A percentile compares a stretch with the other conserved stretches of the same genome.
Evolutionary conservation across 2,888 invertebrate genomes (phyloP).

Genomic region (Eueremaeus valkanovi): DNA sequence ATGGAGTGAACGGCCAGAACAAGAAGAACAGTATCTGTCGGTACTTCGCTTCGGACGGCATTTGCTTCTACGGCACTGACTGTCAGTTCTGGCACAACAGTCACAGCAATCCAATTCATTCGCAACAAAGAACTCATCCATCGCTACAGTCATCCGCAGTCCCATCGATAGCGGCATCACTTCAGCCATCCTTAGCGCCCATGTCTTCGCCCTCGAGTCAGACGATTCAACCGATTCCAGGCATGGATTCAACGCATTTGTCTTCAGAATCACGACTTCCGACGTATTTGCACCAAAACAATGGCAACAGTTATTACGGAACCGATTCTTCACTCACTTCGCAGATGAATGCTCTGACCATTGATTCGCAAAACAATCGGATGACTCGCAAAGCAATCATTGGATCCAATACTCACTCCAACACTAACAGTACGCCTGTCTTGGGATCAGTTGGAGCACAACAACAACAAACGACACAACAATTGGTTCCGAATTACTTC

Average conservation of each 20-base stretch:
- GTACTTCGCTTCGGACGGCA: slow-evolving; percentile 39
- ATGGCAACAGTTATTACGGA: slow-evolving; percentile 2
- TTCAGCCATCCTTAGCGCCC: neutral
- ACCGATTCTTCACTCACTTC: neutral
- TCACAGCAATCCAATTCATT: neutral
- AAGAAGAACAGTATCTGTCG: slow-evolving; percentile 39
- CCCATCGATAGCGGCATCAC: too few relatives aligned
- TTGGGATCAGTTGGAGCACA: slow-evolving; percentile 11
- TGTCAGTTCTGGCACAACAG: slow-evolving; percentile 40
- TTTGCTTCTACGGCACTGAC: slow-evolving; percentile 40
- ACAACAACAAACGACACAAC: slow-evolving; percentile 39
- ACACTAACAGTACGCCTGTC: neutral
- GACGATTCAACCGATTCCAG: neutral
- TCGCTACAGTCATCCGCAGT: neutral
- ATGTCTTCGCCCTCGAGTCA: neutral
- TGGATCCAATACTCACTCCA: neutral
- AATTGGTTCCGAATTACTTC: slow-evolving; percentile 28
- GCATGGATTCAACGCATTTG: slow-evolving; percentile 23
- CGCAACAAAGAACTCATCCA: neutral
- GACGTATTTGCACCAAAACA: slow-evolving; percentile 43
- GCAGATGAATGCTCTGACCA: slow-evolving; percentile 7
- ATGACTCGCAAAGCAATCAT: neutral
- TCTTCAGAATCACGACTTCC: slow-evolving; percentile 45
- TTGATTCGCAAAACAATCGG: neutral
- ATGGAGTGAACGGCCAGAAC: slow-evolving; percentile 5